Evolutionary conservation across 2,888 invertebrate genomes (phyloP).

Genomic region (Chrysolina haemoptera): DNA sequence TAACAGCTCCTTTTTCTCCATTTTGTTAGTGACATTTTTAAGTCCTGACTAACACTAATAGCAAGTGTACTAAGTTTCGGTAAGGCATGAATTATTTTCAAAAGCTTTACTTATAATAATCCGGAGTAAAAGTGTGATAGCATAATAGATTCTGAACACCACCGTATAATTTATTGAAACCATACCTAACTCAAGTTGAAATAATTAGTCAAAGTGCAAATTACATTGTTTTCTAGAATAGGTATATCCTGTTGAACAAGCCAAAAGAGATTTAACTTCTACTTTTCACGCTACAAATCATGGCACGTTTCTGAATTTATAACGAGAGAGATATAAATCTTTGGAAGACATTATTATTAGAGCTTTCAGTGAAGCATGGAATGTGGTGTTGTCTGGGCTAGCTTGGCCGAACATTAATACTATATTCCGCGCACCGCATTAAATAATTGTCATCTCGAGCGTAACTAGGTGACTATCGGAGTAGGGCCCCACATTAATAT

Average conservation of each 20-base stretch:
- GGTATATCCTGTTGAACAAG: not conserved
- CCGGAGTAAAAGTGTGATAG: too few relatives aligned
- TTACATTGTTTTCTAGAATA: too few relatives aligned
- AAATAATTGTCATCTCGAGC: slow-evolving; percentile 53
- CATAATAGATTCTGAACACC: too few relatives aligned
- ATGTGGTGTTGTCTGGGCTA: slow-evolving; percentile 23
- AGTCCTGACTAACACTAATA: too few relatives aligned
- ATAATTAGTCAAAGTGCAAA: too few relatives aligned
- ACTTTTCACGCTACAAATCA: not conserved
- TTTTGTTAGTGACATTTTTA: too few relatives aligned
- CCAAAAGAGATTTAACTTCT: not conserved
- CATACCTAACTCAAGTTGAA: too few relatives aligned
- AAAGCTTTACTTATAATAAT: too few relatives aligned
- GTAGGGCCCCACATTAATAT: slow-evolving; percentile 47
- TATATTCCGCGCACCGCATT: slow-evolving; percentile 45
- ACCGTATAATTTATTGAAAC: too few relatives aligned
- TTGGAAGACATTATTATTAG: slow-evolving; percentile 22
- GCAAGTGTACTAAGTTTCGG: too few relatives aligned
- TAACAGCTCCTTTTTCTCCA: too few relatives aligned
- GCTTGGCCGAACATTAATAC: slow-evolving; percentile 34
- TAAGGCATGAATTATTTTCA: too few relatives aligned
- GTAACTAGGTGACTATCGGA: slow-evolving; percentile 50
- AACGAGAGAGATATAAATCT: slow-evolving; percentile 16
- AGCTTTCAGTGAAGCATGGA: slow-evolving; percentile 10
- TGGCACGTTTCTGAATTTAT: not conserved